A percentile compares a stretch with the other conserved stretches of the same genome.
These are phyloP conservation scores for Elymnias hypermnestra DNA, from an alignment of 1,140 invertebrate species.

Conservation along the genomic window DNA sequence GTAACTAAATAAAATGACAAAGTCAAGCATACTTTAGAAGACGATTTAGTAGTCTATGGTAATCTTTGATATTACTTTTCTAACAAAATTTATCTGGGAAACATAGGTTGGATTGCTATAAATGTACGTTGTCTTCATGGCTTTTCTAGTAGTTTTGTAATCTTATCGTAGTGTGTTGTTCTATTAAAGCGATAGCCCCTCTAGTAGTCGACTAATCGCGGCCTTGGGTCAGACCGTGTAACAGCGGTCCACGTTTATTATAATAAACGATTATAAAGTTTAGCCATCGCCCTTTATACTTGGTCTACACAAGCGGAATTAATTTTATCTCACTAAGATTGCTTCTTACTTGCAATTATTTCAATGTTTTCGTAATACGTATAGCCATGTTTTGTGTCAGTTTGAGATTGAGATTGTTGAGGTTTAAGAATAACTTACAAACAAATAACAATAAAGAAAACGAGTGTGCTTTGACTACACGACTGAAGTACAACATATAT, in stretches of 20 bases:
- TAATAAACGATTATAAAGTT: conserved; percentile 64
- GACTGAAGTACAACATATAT: too few relatives aligned
- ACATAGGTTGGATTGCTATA: too few relatives aligned
- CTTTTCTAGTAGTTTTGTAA: background rate
- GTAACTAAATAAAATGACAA: too few relatives aligned
- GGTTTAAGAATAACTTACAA: too few relatives aligned
- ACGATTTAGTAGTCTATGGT: too few relatives aligned
- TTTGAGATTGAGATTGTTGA: too few relatives aligned
- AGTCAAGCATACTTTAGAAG: too few relatives aligned
- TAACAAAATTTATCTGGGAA: too few relatives aligned
- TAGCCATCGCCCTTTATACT: conserved; percentile 49
- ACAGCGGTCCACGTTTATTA: conserved; percentile 62
- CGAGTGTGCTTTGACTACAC: too few relatives aligned
- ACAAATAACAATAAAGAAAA: too few relatives aligned
- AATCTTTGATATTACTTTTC: too few relatives aligned
- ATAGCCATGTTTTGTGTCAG: background rate
- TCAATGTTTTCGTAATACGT: conserved; percentile 5
- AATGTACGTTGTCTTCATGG: background rate
- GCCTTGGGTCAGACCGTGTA: conserved; percentile 62
- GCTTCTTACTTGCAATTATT: conserved; percentile 21
- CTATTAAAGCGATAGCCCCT: conserved; percentile 7
- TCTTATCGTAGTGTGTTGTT: background rate
- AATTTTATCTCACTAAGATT: conserved; percentile 37
- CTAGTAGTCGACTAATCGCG: conserved; percentile 63
- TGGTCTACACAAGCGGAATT: conserved; percentile 35